Percentiles rank a stretch among this genome's conserved stretches.
phyloP scores from a whole-genome alignment of 2,888 invertebrate species.

The Acheta domesticus region DNA sequence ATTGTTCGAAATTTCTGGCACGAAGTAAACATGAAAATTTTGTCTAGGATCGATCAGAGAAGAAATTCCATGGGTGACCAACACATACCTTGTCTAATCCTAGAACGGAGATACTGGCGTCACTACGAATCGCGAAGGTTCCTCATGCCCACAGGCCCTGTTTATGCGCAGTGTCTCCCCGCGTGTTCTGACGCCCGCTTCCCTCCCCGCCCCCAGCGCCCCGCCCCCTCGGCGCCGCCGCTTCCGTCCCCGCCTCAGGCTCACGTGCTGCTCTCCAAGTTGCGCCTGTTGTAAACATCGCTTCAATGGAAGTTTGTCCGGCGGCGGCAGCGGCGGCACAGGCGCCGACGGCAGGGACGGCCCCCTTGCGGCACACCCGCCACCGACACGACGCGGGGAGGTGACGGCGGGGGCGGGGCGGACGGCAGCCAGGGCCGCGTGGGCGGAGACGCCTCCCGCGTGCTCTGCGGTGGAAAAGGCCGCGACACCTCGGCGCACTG shows the following conservation, averaged over 20 bases:
- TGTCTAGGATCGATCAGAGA: too few species aligned
- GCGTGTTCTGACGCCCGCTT: neutral
- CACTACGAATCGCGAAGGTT: too few species aligned
- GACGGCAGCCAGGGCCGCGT: neutral
- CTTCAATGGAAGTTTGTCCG: constrained; percentile 4
- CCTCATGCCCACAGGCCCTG: too few species aligned
- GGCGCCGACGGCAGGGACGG: neutral
- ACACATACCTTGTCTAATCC: too few species aligned
- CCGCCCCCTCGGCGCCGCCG: neutral
- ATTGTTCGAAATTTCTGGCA: too few species aligned
- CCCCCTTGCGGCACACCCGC: neutral
- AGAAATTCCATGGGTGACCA: too few species aligned
- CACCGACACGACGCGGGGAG: neutral
- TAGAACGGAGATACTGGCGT: too few species aligned
- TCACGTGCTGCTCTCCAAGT: neutral
- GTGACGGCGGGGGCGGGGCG: neutral
- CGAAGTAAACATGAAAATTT: too few species aligned
- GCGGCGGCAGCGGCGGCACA: neutral
- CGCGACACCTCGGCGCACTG: too few species aligned
- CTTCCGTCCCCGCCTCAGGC: neutral
- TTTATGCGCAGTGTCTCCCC: neutral
- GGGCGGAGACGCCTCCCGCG: neutral
- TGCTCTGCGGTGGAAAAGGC: too few species aligned
- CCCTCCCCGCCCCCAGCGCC: neutral
- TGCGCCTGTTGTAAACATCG: neutral